Percentiles rank a stretch among this genome's conserved stretches.
phyloP scores from a whole-genome alignment of 2,113 vertebrate species.

The Uria lomvia region DNA sequence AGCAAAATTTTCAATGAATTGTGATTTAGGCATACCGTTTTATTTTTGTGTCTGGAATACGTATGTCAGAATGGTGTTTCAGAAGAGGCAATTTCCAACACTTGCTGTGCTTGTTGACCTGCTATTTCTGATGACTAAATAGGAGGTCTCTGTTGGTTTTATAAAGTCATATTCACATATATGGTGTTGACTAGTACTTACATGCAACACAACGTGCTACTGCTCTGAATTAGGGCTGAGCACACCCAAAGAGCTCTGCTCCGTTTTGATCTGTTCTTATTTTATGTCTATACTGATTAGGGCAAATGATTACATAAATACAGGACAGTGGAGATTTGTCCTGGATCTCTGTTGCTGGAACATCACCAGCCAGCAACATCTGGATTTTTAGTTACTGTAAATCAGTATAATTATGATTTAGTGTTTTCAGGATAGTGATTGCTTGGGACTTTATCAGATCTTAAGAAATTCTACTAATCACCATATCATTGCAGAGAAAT shows the following conservation, averaged over 20 bases:
- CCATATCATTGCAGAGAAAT: neutral
- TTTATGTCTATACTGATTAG: neutral
- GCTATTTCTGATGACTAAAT: neutral
- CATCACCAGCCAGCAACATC: neutral
- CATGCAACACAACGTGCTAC: neutral
- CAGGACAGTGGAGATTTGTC: neutral
- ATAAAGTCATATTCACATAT: too few species aligned
- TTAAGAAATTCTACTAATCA: neutral
- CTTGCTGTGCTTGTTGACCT: neutral
- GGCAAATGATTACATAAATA: neutral
- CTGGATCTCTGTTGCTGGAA: neutral
- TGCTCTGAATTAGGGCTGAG: neutral
- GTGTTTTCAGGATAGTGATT: neutral
- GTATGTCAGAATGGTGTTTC: neutral
- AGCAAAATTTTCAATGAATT: neutral
- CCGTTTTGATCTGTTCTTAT: neutral
- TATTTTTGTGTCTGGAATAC: neutral
- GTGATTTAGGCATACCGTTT: neutral
- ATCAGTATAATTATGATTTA: neutral
- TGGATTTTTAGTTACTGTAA: neutral
- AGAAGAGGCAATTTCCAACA: neutral
- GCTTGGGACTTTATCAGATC: neutral
- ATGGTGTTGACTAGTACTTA: neutral
- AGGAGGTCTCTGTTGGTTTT: neutral
- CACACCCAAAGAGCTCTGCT: accelerated